Evolutionary conservation across 1,140 invertebrate species (phyloP), one percentile per base, ranked within the genome.

Genomic region (Drosophila nannoptera): DNA sequence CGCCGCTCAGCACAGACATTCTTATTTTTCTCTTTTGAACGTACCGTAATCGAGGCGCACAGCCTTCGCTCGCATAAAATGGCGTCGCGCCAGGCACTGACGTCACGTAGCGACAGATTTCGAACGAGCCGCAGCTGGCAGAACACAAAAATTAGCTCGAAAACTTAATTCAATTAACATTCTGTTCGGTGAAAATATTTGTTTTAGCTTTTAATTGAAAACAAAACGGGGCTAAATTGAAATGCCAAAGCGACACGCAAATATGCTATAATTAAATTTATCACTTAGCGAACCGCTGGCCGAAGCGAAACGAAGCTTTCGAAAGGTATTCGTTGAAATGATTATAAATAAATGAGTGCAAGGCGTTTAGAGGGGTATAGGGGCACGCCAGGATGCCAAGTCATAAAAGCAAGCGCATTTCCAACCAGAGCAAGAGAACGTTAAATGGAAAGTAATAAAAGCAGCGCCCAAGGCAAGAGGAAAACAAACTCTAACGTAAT

Each of bases 241-340:
- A 77, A 83, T 73, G 66, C 69, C 55, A 78, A 73, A 74, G 80
- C 76, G 55, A 70, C 43, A 70, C 65, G 76, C 75, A 69, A 73
- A 76, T 70, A 67, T 60, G 71, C 80, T 83, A 83, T 74, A 76
- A 83, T 76, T 83, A 78, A 78, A 67, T 66, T 55, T 75, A 68
- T 60, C 55, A 64, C 60, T 65, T 61, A 8, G 49, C 60, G 35
- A 36, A 49, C 45, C 12, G 61, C 50, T 9, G 48, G 33, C 46
- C 46, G 59, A 43, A 54, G 56, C 45, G 31, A 9, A 55, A 55
- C 36, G 16, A 55, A 55, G 52, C 61, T 48, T 64, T 49, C 55
- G 33, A 14, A 62, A 55, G 42, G 50, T 49, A 40, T 62, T 56
- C 58, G 35, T 16, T n/a, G 16, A 52, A 63, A 73, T 69, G 50